A percentile compares a stretch with the other conserved stretches of the same genome.
phyloP scores from a whole-genome alignment of 2,888 invertebrate genomes.

The Monoplex corrugatus region DNA sequence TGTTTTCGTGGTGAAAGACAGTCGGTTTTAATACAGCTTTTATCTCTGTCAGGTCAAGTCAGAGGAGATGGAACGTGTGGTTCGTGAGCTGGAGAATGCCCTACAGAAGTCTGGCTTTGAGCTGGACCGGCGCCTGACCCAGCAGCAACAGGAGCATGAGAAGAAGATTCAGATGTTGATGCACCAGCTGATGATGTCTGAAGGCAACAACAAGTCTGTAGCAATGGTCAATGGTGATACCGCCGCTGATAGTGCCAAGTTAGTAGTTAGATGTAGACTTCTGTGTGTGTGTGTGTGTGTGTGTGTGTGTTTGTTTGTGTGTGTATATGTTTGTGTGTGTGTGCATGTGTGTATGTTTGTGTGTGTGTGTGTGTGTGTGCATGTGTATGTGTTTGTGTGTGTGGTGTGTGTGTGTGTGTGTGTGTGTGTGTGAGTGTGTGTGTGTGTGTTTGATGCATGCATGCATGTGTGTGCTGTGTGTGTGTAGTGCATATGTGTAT shows the following conservation, averaged over 20 bases:
- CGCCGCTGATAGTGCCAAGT: constrained; percentile 46
- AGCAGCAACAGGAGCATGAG: constrained; percentile 80
- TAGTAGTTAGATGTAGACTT: too few relatives aligned
- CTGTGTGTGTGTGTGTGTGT: too few relatives aligned
- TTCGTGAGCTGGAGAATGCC: constrained; percentile 76
- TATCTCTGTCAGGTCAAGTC: constrained; percentile 70
- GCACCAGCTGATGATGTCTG: constrained; percentile 73
- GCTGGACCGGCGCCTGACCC: constrained; percentile 75
- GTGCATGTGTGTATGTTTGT: neutral
- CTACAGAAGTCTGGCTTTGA: constrained; percentile 77
- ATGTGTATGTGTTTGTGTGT: neutral
- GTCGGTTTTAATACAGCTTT: too few relatives aligned
- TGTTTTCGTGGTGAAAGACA: too few relatives aligned
- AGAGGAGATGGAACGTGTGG: constrained; percentile 78
- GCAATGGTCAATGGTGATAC: constrained; percentile 50
- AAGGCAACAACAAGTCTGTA: constrained; percentile 56
- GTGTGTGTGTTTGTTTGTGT: too few relatives aligned
- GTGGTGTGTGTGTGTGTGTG: neutral
- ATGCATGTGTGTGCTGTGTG: too few relatives aligned
- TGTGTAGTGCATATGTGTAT: neutral
- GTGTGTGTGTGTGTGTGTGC: neutral
- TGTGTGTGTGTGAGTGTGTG: too few relatives aligned
- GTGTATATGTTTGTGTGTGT: neutral
- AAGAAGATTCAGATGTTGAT: constrained; percentile 79
- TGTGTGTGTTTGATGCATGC: too few relatives aligned